Evolutionary conservation across 2,797 vertebrate genomes (phyloP).

Genomic region (Poecilia velifera): DNA sequence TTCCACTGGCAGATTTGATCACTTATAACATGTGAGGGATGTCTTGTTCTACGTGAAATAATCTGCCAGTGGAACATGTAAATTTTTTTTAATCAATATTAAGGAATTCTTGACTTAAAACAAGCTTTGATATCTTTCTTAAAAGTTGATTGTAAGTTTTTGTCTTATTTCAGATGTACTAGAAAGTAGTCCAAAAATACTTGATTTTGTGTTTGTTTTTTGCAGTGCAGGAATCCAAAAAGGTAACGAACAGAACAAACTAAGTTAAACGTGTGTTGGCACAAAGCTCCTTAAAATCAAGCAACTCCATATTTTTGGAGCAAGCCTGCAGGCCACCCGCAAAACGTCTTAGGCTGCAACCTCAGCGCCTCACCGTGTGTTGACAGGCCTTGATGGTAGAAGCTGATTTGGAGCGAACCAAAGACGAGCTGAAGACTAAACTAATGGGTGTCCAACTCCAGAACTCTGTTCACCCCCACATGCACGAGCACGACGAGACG

Average conservation of each 20-base stretch:
- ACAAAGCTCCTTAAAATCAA: background rate
- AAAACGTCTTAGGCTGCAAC: slow-evolving; percentile 8
- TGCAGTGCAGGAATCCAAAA: background rate
- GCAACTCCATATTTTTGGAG: background rate
- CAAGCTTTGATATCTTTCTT: too few relatives aligned
- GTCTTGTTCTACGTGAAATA: too few relatives aligned
- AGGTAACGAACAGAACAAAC: background rate
- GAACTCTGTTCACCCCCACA: slow-evolving; percentile 81
- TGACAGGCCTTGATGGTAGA: slow-evolving; percentile 89
- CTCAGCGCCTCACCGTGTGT: slow-evolving; percentile 44
- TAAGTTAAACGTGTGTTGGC: background rate
- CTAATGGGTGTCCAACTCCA: slow-evolving; percentile 89
- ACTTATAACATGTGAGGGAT: too few relatives aligned
- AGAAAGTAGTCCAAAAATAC: too few relatives aligned
- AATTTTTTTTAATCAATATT: too few relatives aligned
- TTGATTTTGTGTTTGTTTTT: too few relatives aligned
- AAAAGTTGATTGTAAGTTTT: too few relatives aligned
- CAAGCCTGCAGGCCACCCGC: background rate
- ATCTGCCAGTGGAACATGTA: too few relatives aligned
- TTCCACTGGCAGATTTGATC: too few relatives aligned
- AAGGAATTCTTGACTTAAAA: too few relatives aligned
- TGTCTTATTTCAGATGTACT: too few relatives aligned
- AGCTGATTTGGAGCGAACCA: slow-evolving; percentile 91
- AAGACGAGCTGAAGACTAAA: slow-evolving; percentile 91
- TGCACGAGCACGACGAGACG: slow-evolving; percentile 93